phyloP scores from a whole-genome alignment of 2,797 vertebrate genomes.

The Mionectes olivaceus region DNA sequence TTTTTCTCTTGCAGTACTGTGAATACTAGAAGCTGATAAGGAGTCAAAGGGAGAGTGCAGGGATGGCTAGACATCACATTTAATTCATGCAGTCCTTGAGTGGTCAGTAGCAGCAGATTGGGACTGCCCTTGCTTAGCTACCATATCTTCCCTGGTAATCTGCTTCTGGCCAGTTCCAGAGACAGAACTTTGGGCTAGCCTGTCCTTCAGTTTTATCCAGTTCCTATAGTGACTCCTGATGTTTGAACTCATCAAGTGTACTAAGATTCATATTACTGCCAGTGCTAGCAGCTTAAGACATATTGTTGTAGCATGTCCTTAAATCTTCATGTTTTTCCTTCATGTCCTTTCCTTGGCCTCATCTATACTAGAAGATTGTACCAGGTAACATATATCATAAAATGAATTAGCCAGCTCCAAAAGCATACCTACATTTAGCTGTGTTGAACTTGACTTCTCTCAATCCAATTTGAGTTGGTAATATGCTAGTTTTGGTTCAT shows the following conservation, averaged over 20 bases:
- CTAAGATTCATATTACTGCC: background rate
- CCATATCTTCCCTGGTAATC: background rate
- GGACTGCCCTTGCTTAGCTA: background rate
- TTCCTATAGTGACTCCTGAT: background rate
- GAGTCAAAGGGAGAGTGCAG: background rate
- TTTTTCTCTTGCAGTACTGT: background rate
- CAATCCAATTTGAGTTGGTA: background rate
- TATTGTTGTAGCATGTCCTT: background rate
- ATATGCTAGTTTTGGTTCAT: background rate
- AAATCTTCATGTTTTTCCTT: background rate
- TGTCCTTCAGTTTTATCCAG: background rate
- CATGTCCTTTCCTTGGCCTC: background rate
- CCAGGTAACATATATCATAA: background rate
- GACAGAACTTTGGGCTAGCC: background rate
- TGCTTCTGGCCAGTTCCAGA: background rate
- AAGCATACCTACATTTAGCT: background rate
- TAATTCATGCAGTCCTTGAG: background rate
- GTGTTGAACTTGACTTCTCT: background rate
- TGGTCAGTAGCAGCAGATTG: fast-evolving
- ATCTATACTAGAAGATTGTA: background rate
- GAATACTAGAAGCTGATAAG: background rate
- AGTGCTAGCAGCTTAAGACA: background rate
- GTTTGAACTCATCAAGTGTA: background rate
- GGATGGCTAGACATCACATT: fast-evolving
- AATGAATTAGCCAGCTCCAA: background rate